These are phyloP conservation scores for Bombus superbus DNA, from an alignment of 1,140 invertebrate species.

Conservation along the genomic window DNA sequence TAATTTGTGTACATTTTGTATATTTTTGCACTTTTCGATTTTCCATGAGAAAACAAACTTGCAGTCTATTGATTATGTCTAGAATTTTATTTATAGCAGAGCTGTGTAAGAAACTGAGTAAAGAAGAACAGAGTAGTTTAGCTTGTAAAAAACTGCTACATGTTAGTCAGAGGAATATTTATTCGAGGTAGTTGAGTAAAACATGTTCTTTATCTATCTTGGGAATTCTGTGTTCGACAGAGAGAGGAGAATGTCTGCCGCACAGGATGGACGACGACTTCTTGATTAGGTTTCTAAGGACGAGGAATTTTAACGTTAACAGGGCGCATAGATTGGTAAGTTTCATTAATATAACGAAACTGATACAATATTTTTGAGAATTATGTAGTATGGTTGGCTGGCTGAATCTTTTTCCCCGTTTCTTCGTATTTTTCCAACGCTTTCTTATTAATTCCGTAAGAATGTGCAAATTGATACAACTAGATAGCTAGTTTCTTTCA, in stretches of 20 bases:
- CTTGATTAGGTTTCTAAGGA: constrained; percentile 91
- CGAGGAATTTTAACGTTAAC: constrained; percentile 91
- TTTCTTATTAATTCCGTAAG: neutral
- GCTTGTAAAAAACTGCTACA: neutral
- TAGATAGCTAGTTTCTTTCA: neutral
- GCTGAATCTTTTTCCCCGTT: fast-evolving
- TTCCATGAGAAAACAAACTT: too few relatives aligned
- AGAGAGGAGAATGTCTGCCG: constrained; percentile 88
- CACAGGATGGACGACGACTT: constrained; percentile 92
- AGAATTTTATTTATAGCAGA: neutral
- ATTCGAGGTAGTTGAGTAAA: neutral
- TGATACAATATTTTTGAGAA: neutral
- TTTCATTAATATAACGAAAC: constrained; percentile 34
- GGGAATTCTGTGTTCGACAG: constrained; percentile 80
- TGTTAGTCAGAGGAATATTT: neutral
- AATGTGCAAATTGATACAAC: neutral
- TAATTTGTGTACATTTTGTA: too few relatives aligned
- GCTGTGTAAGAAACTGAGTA: too few relatives aligned
- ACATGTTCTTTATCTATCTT: neutral
- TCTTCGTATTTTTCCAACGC: neutral
- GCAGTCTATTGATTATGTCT: too few relatives aligned
- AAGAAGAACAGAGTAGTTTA: too few relatives aligned
- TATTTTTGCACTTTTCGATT: too few relatives aligned
- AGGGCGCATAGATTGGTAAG: constrained; percentile 91
- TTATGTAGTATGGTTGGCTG: neutral